These are phyloP conservation scores for Patella caerulea DNA, from an alignment of 2,888 invertebrate species.

Conservation along the genomic window DNA sequence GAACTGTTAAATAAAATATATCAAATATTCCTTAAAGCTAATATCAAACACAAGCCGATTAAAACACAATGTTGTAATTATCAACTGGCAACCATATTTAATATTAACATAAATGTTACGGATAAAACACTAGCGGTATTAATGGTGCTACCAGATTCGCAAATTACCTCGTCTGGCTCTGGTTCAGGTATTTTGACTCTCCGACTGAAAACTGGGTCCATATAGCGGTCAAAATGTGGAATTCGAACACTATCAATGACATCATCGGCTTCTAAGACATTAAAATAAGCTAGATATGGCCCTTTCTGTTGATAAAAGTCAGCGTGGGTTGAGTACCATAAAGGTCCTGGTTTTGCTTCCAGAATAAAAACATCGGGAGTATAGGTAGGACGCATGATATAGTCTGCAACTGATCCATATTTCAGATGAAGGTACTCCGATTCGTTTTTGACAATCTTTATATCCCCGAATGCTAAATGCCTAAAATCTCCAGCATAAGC, in stretches of 20 bases:
- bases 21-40: no score
- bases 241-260: conserved; percentile 34
- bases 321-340: conserved; percentile 40
- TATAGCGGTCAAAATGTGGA: conserved; percentile 37
- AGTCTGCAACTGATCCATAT: conserved; percentile 38
- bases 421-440: conserved; percentile 24
- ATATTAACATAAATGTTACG: no score
- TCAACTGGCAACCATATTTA: no score
- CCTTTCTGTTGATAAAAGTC: conserved; percentile 30
- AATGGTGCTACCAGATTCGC: conserved; percentile 87
- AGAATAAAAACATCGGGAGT: conserved; percentile 37
- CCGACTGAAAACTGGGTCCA: conserved; percentile 35
- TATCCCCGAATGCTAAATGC: conserved; percentile 38
- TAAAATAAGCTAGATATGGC: conserved; percentile 30
- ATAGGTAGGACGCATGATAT: conserved; percentile 29
- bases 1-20: no score
- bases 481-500: conserved; percentile 34
- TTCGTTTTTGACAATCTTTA: conserved; percentile 30
- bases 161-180: conserved; percentile 85
- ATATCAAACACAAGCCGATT: no score
- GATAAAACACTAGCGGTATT: conserved; percentile 79
- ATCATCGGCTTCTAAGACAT: conserved; percentile 26
- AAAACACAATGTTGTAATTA: no score
- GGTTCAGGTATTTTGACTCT: conserved; percentile 82
- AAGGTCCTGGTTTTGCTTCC: conserved; percentile 24